Base-by-base conservation (phyloP, 2,797 vertebrate genomes). In the Xiphophorus birchmanni region DNA sequence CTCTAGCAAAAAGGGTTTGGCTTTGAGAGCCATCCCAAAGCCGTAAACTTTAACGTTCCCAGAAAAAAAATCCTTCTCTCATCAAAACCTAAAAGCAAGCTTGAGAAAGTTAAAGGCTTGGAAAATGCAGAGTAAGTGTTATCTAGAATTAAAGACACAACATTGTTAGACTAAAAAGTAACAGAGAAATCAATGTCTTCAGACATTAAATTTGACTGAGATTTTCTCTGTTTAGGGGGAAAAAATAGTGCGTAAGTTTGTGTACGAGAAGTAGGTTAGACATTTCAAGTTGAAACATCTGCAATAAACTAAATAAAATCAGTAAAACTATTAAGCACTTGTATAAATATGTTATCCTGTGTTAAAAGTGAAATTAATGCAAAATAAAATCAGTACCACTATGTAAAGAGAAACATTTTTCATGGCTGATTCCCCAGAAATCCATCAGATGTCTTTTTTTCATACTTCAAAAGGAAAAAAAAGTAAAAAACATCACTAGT, bases 61-160 rank as follows among this genome's bases (percentile, higher is more conserved):
- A 52, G 37, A 35, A 75, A 56, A 74, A 50, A 52, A 23, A 3
- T 21, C 56, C 48, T 23, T 32, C 50, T 54, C 29, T 75, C 2
- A n/a, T 79, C 42, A 83, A 71, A 79, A 74, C 2, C 40, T 45
- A n/a, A 54, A 15, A 32, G 0, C 11, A 71, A 48, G 7, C 6
- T 32, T 40, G 18, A 56, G 40, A 45, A 60, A 71, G 63, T 75
- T 52, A 63, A 74, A 75, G 40, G 11, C 29, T 48, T 75, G 50
- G 75, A n/a, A 79, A 75, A 79, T 79, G 63, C 54, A 50, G 56
- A 11, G 75, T 73, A 35, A 54, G 52, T 72, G 77, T 79, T 74
- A 78, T 75, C 52, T 74, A 52, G 35, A 77, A 54, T 48, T 35
- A 50, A 77, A 54, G 6, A 81, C 52, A 81, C 52, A 77, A 65